Conservation (phyloP, 2,888 invertebrate genomes). For the Argyresthia albistria region DNA sequence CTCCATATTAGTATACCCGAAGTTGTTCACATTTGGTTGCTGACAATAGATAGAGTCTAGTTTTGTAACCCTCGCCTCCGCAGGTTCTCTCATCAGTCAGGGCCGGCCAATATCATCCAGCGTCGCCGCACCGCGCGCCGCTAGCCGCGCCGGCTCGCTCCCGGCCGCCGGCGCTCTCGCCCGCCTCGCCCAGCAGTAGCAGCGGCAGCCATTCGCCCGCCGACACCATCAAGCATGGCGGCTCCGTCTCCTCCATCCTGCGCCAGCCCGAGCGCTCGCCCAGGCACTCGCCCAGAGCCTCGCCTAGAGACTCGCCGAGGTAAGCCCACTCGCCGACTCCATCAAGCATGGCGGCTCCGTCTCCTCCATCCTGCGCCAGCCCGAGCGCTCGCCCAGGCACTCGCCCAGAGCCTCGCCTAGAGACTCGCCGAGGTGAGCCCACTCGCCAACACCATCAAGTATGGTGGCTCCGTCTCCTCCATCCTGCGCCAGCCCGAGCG, state of each 20-base stretch:
- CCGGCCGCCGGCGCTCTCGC: slow-evolving; percentile 74
- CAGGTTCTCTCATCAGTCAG: slow-evolving; percentile 81
- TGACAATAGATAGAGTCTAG: too few species aligned
- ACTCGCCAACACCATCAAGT: slow-evolving; percentile 83
- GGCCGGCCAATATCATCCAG: slow-evolving; percentile 81
- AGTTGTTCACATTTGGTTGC: too few species aligned
- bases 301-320: slow-evolving; percentile 53
- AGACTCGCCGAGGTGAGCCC: slow-evolving; percentile 56
- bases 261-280: slow-evolving; percentile 61
- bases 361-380: slow-evolving; percentile 57
- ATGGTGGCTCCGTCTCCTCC: slow-evolving; percentile 66
- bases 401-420: slow-evolving; percentile 33
- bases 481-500: slow-evolving; percentile 60
- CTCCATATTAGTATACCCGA: too few species aligned
- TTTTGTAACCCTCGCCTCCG: background rate
- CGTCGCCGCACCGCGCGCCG: slow-evolving; percentile 76
- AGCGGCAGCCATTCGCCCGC: slow-evolving; percentile 87
- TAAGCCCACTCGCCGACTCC: slow-evolving; percentile 85
- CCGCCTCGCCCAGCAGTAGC: slow-evolving; percentile 91
- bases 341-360: slow-evolving; percentile 75
- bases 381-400: slow-evolving; percentile 48
- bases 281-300: slow-evolving; percentile 22
- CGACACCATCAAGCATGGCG: slow-evolving; percentile 79
- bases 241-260: slow-evolving; percentile 60
- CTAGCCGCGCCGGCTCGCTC: slow-evolving; percentile 65